phyloP scores from a whole-genome alignment of 2,888 invertebrate species.

The Muschampia plurimacula region DNA sequence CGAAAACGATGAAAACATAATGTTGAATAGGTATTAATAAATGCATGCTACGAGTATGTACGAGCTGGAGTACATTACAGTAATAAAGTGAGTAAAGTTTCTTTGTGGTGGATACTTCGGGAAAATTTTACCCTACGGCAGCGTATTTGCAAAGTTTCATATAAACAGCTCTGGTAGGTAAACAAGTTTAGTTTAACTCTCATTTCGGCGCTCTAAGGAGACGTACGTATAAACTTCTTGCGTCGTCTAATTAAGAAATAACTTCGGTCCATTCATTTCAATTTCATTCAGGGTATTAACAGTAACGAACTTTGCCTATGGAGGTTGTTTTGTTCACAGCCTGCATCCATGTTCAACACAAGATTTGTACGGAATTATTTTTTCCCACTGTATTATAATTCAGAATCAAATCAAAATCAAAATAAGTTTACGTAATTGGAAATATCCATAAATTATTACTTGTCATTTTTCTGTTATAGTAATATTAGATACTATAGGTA shows the following conservation, averaged over 20 bases:
- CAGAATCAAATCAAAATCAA: too few relatives aligned
- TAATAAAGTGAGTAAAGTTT: conserved; percentile 46
- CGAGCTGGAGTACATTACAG: conserved; percentile 8
- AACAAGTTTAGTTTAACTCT: conserved; percentile 78
- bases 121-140: conserved; percentile 66
- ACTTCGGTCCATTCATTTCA: conserved; percentile 74
- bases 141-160: conserved; percentile 72
- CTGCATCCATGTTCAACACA: too few relatives aligned
- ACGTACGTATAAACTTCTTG: conserved; percentile 68
- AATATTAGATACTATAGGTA: too few relatives aligned
- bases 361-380: too few relatives aligned
- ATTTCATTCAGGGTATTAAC: conserved; percentile 64
- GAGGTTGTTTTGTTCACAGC: conserved; percentile 6
- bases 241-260: conserved; percentile 74
- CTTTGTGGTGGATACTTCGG: conserved; percentile 55
- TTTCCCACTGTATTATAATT: too few relatives aligned
- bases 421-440: too few relatives aligned
- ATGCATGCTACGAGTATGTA: background rate
- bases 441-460: too few relatives aligned
- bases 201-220: conserved; percentile 77
- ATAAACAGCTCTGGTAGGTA: conserved; percentile 74
- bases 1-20: too few relatives aligned
- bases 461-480: too few relatives aligned
- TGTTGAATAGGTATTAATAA: background rate
- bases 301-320: conserved; percentile 48